Evolutionary conservation across 2,797 vertebrate species (phyloP), one percentile per base, ranked within the genome.

Genomic region (Acrossocheilus fasciatus): DNA sequence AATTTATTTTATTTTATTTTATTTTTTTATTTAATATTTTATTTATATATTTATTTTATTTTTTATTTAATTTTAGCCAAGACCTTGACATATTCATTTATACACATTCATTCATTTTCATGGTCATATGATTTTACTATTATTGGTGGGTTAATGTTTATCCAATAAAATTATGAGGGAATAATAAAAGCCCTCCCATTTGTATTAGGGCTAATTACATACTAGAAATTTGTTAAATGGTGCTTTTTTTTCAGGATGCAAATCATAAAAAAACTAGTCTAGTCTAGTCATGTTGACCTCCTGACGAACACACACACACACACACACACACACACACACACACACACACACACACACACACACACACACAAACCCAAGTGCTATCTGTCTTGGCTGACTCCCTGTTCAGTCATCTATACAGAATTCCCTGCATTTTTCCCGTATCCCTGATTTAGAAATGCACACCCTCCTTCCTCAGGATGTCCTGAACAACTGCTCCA

Each of bases 341-440:
- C 50, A 88, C 81, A 83, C 26, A 76, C 69, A 39, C 39, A 9
- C 41, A 43, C 41, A 43, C 41, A 8, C 77, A 7, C 45, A 57
- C 72, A 70, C 74, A 85, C 74, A 72, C 68, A 15, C 45, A 78
- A 39, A 57, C 72, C 20, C 45, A 43, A 14, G 17, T 0, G 26
- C n/a, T 17, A 78, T 30, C 52, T 69, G 39, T 52, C 41, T 9
- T 70, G 81, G 23, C 62, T 74, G 84, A 62, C 45, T 83, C 39
- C 47, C 8, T 85, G 75, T 82, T 81, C 52, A 72, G 75, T 73
- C 80, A 85, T 83, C 36, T 59, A 43, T 57, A 12, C 50, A 84
- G 45, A 86, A 89, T 91, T 89, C 84, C 84, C 74, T 11, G n/a
- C 88, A 74, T 78, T 78, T 69, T 88, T 87, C 88, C 87, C 50